These are phyloP conservation scores for Drosophila affinis DNA, from an alignment of 2,888 invertebrate genomes.

Conservation along the genomic window DNA sequence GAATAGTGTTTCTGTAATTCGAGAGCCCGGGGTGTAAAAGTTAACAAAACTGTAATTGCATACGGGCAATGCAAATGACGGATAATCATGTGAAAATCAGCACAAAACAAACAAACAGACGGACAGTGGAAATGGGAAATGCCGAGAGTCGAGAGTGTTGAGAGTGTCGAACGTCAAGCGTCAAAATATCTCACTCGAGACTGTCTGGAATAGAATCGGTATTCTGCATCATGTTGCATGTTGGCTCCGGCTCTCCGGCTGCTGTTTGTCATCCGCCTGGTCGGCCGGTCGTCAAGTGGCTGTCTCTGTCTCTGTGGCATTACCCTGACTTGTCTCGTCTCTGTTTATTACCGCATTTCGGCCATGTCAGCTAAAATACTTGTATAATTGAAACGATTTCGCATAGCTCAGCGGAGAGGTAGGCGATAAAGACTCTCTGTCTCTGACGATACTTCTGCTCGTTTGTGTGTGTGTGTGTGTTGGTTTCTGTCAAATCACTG, in stretches of 20 bases:
- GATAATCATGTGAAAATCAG: constrained; percentile 70
- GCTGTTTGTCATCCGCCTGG: constrained; percentile 13
- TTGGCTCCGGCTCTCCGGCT: not conserved
- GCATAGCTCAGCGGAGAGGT: constrained; percentile 40
- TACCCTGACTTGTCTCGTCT: constrained; percentile 22
- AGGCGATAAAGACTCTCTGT: constrained; percentile 27
- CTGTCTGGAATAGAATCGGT: constrained; percentile 7
- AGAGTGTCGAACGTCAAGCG: not conserved
- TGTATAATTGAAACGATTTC: constrained; percentile 31
- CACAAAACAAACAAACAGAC: constrained; percentile 49
- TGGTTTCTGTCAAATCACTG: constrained; percentile 56
- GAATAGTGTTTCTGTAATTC: constrained; percentile 27
- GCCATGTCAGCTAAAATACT: constrained; percentile 57
- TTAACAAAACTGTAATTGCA: constrained; percentile 68
- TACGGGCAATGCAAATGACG: constrained; percentile 21
- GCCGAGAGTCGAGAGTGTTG: not conserved
- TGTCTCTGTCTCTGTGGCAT: constrained; percentile 31
- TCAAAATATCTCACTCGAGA: constrained; percentile 16
- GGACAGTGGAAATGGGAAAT: constrained; percentile 25
- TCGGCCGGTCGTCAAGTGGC: constrained; percentile 1
- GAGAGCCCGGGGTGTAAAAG: constrained; percentile 29
- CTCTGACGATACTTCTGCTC: not conserved
- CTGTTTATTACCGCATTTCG: constrained; percentile 43
- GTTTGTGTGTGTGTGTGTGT: constrained; percentile 2
- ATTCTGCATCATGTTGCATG: constrained; percentile 16